A percentile compares a stretch with the other conserved stretches of the same genome.
Evolutionary conservation across 2,888 invertebrate species (phyloP).

Genomic region (Unio pictorum): DNA sequence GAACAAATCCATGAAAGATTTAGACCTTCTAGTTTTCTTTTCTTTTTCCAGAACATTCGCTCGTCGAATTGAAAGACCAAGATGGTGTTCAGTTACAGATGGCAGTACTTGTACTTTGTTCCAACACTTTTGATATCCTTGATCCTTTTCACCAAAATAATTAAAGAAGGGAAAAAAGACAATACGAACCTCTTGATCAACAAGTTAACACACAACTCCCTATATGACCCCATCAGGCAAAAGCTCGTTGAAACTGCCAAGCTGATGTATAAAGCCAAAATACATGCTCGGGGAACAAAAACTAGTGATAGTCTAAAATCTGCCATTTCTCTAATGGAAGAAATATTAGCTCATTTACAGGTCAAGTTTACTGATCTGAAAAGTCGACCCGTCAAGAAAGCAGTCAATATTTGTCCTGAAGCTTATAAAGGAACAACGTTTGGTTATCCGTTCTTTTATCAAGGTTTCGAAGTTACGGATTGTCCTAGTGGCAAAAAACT

Average conservation of each 20-base stretch:
- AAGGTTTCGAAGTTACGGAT: conserved; percentile 32
- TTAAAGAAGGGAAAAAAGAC: no score
- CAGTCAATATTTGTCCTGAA: conserved; percentile 37
- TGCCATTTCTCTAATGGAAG: conserved; percentile 12
- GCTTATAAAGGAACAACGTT: conserved; percentile 31
- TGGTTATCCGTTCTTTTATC: conserved; percentile 43
- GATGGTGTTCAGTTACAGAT: no score
- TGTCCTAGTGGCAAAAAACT: conserved; percentile 20
- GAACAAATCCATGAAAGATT: no score
- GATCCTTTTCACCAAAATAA: no score
- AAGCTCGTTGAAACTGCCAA: conserved; percentile 14
- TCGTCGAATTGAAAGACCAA: no score
- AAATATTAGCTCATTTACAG: conserved; percentile 8
- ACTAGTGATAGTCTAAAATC: conserved; percentile 18
- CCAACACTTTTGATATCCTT: no score
- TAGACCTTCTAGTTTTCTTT: no score
- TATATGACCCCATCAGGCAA: not conserved
- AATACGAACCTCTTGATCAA: no score
- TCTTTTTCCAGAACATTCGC: no score
- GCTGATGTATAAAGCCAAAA: conserved; percentile 19
- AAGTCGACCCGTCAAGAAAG: not conserved
- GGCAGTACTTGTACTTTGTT: no score
- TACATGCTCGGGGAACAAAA: conserved; percentile 32
- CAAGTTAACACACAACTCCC: no score
- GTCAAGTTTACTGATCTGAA: conserved; percentile 7